A percentile compares a stretch with the other conserved stretches of the same genome.
Evolutionary conservation across 2,888 invertebrate species (phyloP).

Genomic region (Microctonus hyperodae): DNA sequence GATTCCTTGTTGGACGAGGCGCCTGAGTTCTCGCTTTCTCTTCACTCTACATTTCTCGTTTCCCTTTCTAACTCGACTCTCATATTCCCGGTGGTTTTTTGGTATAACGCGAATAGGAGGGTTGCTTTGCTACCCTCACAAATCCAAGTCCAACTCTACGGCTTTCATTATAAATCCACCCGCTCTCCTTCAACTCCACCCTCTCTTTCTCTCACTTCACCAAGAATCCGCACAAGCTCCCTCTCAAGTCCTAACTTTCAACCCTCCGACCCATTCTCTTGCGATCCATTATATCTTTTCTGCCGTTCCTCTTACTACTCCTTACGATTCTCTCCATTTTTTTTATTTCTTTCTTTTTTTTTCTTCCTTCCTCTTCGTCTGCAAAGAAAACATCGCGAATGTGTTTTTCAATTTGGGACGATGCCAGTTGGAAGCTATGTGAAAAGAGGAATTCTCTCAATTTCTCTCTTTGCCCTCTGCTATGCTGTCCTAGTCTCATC

Average conservation of each 20-base stretch:
- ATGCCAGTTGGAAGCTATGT: slow-evolving; percentile 52
- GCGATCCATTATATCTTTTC: slow-evolving; percentile 60
- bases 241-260: slow-evolving; percentile 56
- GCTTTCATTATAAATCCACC: slow-evolving; percentile 63
- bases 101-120: slow-evolving; percentile 44
- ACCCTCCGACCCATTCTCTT: slow-evolving; percentile 51
- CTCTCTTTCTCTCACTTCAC: slow-evolving; percentile 23
- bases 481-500: slow-evolving; percentile 16
- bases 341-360: slow-evolving; percentile 44
- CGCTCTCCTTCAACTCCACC: slow-evolving; percentile 39
- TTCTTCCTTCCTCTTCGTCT: slow-evolving; percentile 36
- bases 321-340: slow-evolving; percentile 49
- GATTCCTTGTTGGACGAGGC: slow-evolving; percentile 53
- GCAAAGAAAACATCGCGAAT: slow-evolving; percentile 60
- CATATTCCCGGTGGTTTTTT: slow-evolving; percentile 34
- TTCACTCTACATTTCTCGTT: slow-evolving; percentile 17
- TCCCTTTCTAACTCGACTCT: slow-evolving; percentile 25
- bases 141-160: slow-evolving; percentile 60
- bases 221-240: slow-evolving; percentile 40
- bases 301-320: slow-evolving; percentile 35
- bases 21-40: slow-evolving; percentile 32
- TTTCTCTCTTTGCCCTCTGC: slow-evolving; percentile 29
- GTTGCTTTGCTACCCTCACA: slow-evolving; percentile 56
- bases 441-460: slow-evolving; percentile 40
- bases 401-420: slow-evolving; percentile 62